Evolutionary conservation across 2,113 vertebrate genomes (phyloP).

Genomic region (Anser brachyrhynchus): DNA sequence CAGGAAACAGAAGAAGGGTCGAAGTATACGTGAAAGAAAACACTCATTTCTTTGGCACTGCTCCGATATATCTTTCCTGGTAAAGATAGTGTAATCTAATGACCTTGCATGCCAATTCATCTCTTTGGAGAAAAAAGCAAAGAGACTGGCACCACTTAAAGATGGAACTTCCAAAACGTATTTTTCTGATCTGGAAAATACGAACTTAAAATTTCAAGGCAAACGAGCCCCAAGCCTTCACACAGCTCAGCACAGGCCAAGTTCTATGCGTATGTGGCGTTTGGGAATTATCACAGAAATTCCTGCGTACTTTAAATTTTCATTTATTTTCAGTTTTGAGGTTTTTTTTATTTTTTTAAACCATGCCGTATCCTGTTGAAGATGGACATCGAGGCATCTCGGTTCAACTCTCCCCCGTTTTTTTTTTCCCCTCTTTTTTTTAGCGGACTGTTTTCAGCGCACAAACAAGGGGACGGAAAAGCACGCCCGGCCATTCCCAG

Average conservation of each 20-base stretch:
- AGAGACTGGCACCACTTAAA: not conserved
- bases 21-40: not conserved
- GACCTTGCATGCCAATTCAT: not conserved
- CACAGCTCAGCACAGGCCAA: not conserved
- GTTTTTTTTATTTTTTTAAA: not conserved
- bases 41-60: not conserved
- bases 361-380: not conserved
- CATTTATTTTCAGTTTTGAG: not conserved
- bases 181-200: not conserved
- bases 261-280: fast-evolving
- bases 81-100: not conserved
- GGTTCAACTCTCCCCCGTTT: not conserved
- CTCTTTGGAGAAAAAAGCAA: not conserved
- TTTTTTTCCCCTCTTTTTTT: not conserved
- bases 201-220: not conserved
- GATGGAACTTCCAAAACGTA: not conserved
- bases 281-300: not conserved
- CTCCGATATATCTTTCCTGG: not conserved
- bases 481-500: not conserved
- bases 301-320: not conserved
- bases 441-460: not conserved
- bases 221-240: not conserved
- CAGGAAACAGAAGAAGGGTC: not conserved
- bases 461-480: conserved; percentile 2
- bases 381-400: not conserved